Conservation (phyloP, 2,113 vertebrate genomes). For the Pteropus alecto region DNA sequence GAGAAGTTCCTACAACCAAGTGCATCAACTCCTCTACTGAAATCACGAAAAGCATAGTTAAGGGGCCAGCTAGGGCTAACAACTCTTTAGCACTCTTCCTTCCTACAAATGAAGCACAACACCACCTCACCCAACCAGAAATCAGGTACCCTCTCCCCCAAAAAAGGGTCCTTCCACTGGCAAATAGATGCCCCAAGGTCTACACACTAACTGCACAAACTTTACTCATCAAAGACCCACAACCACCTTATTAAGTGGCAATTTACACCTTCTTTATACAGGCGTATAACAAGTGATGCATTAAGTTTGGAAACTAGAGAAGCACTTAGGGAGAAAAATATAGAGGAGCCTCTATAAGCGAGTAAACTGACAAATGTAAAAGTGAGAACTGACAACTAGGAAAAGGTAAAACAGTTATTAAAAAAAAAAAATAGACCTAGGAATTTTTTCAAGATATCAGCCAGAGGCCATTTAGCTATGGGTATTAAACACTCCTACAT, state of each 20-base stretch:
- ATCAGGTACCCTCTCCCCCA: neutral
- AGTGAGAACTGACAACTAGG: neutral
- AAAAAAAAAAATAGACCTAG: neutral
- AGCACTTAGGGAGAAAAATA: neutral
- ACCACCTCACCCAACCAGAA: neutral
- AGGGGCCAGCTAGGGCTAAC: neutral
- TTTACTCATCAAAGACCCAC: neutral
- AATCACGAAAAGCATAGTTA: neutral
- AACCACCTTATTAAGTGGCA: neutral
- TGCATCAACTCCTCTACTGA: neutral
- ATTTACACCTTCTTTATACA: neutral
- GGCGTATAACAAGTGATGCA: neutral
- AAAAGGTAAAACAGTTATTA: neutral
- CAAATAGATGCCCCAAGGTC: neutral
- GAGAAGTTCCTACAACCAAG: neutral
- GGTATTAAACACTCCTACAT: neutral
- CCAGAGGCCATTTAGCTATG: conserved; percentile 13
- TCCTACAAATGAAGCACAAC: neutral
- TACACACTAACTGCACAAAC: neutral
- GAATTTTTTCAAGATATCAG: conserved; percentile 34
- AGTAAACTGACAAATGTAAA: neutral
- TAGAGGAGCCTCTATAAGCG: neutral
- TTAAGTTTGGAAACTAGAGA: neutral
- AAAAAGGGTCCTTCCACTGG: neutral
- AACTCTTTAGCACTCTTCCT: neutral